Evolutionary conservation across 1,140 invertebrate species (phyloP).

Genomic region (Scaptomyza montana): DNA sequence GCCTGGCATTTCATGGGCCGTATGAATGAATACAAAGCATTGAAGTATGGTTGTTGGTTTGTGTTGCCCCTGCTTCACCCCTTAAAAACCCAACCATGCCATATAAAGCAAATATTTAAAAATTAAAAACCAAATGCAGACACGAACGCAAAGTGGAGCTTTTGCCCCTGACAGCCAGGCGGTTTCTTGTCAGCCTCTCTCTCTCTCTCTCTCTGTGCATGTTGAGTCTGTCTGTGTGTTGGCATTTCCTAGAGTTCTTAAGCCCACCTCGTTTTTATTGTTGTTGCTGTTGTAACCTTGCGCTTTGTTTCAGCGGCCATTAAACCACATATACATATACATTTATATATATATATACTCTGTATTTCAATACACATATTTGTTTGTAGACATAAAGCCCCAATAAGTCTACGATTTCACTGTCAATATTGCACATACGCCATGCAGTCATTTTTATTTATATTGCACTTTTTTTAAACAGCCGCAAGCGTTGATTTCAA

Average conservation of each 20-base stretch:
- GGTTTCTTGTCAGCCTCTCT: conserved; percentile 4
- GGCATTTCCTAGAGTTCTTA: conserved; percentile 65
- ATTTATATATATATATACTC: no score
- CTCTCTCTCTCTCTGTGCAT: neutral
- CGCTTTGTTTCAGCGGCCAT: conserved; percentile 75
- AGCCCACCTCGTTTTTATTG: conserved; percentile 23
- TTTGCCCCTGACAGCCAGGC: conserved; percentile 39
- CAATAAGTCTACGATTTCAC: conserved; percentile 68
- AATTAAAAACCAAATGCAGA: conserved; percentile 65
- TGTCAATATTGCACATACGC: conserved; percentile 76
- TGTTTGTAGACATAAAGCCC: conserved; percentile 24
- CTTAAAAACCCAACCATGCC: neutral
- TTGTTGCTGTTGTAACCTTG: conserved; percentile 62
- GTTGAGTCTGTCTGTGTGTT: conserved; percentile 1
- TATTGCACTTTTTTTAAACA: conserved; percentile 18
- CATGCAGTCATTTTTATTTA: conserved; percentile 61
- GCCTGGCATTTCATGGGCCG: conserved; percentile 54
- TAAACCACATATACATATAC: conserved; percentile 53
- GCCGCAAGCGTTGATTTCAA: neutral
- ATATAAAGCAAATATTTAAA: conserved; percentile 54
- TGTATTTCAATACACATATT: conserved; percentile 24
- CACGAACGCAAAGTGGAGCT: conserved; percentile 45
- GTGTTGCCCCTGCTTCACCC: neutral
- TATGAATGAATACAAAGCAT: conserved; percentile 60
- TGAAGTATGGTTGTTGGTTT: conserved; percentile 17